Evolutionary conservation across 1,140 invertebrate species (phyloP), one percentile per base, ranked within the genome.

Genomic region (Drosophila sproati): DNA sequence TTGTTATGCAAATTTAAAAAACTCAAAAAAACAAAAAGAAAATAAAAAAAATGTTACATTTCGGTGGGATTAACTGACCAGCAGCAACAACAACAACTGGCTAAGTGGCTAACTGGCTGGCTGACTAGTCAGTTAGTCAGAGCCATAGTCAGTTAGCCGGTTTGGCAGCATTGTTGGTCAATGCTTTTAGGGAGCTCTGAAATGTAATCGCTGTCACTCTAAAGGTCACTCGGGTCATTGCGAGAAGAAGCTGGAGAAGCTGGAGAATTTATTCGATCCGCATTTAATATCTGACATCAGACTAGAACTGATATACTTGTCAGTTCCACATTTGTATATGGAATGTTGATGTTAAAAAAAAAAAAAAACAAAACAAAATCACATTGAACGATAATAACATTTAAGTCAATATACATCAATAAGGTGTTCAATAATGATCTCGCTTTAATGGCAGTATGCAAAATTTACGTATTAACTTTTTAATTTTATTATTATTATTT

Each of bases 151-250:
- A 34, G 51, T 37, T 69, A 56, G 78, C 82, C 82, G 80, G 82
- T 87, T 87, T 88, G 83, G 85, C 82, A 80, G 80, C 82, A 82
- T 87, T 50, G 54, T 37, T 52, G 35, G 35, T 41, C 63, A 78
- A 39, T 35, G 59, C 43, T 66, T 78, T 78, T 66, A 66, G 59
- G 45, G 37, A 37, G 39, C 39, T 54, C 41, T 20, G 41, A 35
- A 12, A 20, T 20, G 20, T 55, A 12, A 29, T 35, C 20, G 51
- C 48, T 61, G 51, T 64, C 60, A 35, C 43, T 31, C 32, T 70
- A 74, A 74, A 74, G 72, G 72, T 74, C 72, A 74, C 4, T 7
- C 51, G 57, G 72, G 72, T 74, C 72, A 74, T 37, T 34, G 20
- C 61, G 50, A 10, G 35, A 32, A 34, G 43, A 20, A 1, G 20